phyloP scores from a whole-genome alignment of 2,113 vertebrate species.

The Polypterus bichir region DNA sequence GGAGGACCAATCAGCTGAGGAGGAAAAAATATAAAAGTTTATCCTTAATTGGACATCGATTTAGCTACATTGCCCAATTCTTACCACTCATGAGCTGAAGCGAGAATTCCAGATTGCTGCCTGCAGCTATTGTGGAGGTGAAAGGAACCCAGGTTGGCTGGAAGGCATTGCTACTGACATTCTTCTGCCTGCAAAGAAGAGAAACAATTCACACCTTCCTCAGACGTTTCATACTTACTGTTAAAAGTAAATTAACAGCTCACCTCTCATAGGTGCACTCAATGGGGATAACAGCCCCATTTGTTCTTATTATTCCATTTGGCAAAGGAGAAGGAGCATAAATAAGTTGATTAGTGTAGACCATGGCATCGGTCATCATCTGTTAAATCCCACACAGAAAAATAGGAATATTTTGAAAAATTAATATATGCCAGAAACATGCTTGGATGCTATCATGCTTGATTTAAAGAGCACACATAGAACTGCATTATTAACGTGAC shows the following conservation, averaged over 20 bases:
- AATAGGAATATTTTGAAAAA: constrained; percentile 33
- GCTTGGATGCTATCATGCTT: neutral
- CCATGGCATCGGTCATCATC: constrained; percentile 33
- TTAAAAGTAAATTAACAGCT: neutral
- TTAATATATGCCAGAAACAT: constrained; percentile 4
- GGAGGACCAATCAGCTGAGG: neutral
- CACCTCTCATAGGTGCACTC: constrained; percentile 46
- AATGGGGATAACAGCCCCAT: constrained; percentile 30
- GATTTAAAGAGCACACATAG: neutral
- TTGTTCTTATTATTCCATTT: constrained; percentile 30
- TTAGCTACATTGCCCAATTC: neutral
- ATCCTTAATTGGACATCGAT: neutral
- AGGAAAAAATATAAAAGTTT: neutral
- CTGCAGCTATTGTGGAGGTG: constrained; percentile 10
- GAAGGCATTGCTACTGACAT: constrained; percentile 27
- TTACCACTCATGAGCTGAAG: constrained; percentile 40
- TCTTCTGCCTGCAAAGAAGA: constrained; percentile 26
- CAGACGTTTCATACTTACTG: no score
- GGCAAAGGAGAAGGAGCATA: constrained; percentile 34
- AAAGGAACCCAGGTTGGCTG: constrained; percentile 33
- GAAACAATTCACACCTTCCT: no score
- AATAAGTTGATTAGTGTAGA: constrained; percentile 38
- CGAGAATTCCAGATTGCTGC: constrained; percentile 30
- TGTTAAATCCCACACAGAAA: constrained; percentile 23
- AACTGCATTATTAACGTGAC: neutral